A percentile compares a stretch with the other conserved stretches of the same genome.
These are phyloP conservation scores for Microtus montanus DNA, from an alignment of 2,113 vertebrate genomes.

Conservation along the genomic window DNA sequence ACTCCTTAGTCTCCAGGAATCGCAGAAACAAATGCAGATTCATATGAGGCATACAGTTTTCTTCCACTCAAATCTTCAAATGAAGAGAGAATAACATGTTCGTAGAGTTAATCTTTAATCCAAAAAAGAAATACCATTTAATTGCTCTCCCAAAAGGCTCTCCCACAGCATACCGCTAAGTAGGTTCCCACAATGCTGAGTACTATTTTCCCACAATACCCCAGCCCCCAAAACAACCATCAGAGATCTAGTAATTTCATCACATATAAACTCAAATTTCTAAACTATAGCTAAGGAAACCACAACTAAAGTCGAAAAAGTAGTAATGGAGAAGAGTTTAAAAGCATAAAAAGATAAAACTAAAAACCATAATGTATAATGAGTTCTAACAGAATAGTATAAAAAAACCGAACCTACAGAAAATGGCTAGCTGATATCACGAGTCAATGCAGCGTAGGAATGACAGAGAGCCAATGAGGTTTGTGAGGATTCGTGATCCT, in stretches of 20 bases:
- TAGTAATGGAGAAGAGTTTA: slow-evolving; percentile 13
- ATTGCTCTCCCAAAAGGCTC: neutral
- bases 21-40: neutral
- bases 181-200: too few species aligned
- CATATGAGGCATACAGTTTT: neutral
- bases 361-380: neutral
- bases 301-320: neutral
- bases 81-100: neutral
- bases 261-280: neutral
- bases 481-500: neutral
- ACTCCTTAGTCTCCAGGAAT: neutral
- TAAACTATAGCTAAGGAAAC: neutral
- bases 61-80: slow-evolving; percentile 16
- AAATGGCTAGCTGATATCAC: neutral
- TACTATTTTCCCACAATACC: neutral
- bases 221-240: neutral
- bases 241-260: slow-evolving; percentile 3
- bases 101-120: slow-evolving; percentile 19
- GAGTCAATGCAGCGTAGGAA: neutral
- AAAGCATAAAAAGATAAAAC: slow-evolving; percentile 27
- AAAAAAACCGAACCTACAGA: neutral
- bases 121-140: neutral
- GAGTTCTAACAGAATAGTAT: neutral
- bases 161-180: neutral
- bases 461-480: neutral